These are phyloP conservation scores for Ammodytes marinus DNA, from an alignment of 2,113 vertebrate genomes.

Conservation along the genomic window DNA sequence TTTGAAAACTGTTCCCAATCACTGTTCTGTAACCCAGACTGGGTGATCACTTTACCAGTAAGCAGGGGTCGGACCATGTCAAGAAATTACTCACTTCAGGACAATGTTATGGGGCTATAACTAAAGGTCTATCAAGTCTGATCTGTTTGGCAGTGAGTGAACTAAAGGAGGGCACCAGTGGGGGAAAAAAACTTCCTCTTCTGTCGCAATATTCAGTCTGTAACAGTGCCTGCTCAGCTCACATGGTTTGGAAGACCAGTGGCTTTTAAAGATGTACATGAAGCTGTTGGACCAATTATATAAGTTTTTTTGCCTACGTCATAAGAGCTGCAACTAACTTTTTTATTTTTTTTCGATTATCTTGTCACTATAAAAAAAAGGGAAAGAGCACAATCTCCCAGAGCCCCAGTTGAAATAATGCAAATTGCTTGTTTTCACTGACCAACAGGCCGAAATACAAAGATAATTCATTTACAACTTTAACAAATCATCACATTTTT, in stretches of 20 bases:
- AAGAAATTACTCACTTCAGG: slow-evolving; percentile 31
- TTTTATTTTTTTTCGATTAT: too few relatives aligned
- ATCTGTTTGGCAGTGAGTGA: slow-evolving; percentile 7
- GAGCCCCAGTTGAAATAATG: background rate
- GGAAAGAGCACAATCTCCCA: too few relatives aligned
- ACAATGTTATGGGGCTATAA: slow-evolving; percentile 12
- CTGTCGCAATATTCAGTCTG: background rate
- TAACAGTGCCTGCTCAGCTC: background rate
- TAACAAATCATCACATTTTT: background rate
- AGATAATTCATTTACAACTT: background rate
- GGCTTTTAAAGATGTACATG: background rate
- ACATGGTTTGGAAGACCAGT: background rate
- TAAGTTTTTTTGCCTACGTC: background rate
- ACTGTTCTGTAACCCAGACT: background rate
- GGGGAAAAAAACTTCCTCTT: background rate
- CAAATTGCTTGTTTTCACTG: background rate
- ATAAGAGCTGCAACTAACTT: background rate
- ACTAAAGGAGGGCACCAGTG: background rate
- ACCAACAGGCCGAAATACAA: background rate
- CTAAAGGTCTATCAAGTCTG: background rate
- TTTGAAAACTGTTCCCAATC: slow-evolving; percentile 28
- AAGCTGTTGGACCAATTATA: background rate
- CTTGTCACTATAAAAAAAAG: too few relatives aligned
- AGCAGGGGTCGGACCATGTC: background rate
- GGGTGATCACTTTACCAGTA: slow-evolving; percentile 23